Percentiles rank a stretch among this genome's conserved stretches.
Conservation (phyloP, 37 sponge, comb jelly and placozoan genomes). For the Theonella swinhoei region DNA sequence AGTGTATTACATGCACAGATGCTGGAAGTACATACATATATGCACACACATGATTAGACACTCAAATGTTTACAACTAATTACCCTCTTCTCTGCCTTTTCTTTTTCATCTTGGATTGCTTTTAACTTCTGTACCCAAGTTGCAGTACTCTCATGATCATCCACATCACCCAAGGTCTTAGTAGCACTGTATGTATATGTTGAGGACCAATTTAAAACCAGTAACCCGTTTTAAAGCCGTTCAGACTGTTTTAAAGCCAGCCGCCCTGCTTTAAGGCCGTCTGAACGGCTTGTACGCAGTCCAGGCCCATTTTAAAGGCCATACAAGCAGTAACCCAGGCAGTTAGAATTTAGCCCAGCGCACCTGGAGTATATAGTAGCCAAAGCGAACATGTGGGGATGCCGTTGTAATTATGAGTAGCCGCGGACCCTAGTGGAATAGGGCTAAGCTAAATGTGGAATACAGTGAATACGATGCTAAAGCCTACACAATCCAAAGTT, state of each 20-base stretch:
- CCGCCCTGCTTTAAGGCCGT: background rate
- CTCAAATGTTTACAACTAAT: too few relatives aligned
- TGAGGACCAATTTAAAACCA: background rate
- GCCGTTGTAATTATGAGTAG: too few relatives aligned
- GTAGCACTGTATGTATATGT: constrained; percentile 35
- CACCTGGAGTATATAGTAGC: too few relatives aligned
- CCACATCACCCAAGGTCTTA: constrained; percentile 51
- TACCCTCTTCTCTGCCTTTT: constrained; percentile 72
- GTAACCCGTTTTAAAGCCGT: background rate
- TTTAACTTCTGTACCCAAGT: constrained; percentile 77
- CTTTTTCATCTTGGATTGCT: constrained; percentile 61
- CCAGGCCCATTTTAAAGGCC: background rate
- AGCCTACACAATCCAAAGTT: too few relatives aligned
- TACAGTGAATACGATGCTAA: too few relatives aligned
- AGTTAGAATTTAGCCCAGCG: too few relatives aligned
- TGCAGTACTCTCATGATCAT: constrained; percentile 46
- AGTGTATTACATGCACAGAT: too few relatives aligned
- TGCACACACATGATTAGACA: background rate
- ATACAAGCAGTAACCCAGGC: too few relatives aligned
- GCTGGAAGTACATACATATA: too few relatives aligned
- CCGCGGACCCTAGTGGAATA: too few relatives aligned
- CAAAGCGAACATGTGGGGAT: too few relatives aligned
- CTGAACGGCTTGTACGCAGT: background rate
- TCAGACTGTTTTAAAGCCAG: background rate
- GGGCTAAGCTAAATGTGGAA: too few relatives aligned